Evolutionary conservation across 2,797 vertebrate genomes (phyloP).

Genomic region (Pelobates cultripes): DNA sequence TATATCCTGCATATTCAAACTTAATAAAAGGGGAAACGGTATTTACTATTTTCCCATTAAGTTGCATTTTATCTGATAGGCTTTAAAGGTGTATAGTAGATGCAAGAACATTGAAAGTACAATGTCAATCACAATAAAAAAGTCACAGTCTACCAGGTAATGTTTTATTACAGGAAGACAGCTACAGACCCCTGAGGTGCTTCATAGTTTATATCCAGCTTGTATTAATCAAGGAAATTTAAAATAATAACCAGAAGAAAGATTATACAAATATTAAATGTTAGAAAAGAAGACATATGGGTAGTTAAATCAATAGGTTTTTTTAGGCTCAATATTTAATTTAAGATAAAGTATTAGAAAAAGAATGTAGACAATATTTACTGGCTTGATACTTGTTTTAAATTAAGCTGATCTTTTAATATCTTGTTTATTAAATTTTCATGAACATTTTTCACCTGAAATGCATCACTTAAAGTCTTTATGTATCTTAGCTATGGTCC

Average conservation of each 20-base stretch:
- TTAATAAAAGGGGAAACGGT: too few relatives aligned
- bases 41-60: too few relatives aligned
- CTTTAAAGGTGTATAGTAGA: conserved; percentile 16
- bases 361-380: too few relatives aligned
- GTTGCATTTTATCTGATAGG: background rate
- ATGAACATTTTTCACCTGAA: background rate
- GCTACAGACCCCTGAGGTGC: background rate
- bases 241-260: background rate
- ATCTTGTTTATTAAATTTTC: background rate
- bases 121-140: conserved; percentile 32
- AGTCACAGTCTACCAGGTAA: conserved; percentile 12
- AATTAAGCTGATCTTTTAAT: background rate
- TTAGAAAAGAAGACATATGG: background rate
- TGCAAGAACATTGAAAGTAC: conserved; percentile 15
- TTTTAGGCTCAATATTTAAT: too few relatives aligned
- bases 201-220: conserved; percentile 21
- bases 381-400: too few relatives aligned
- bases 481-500: background rate
- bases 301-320: background rate
- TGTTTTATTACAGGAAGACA: conserved; percentile 14
- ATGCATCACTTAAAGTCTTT: background rate
- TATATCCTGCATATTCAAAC: too few relatives aligned
- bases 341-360: too few relatives aligned
- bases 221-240: conserved; percentile 15
- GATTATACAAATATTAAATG: background rate